Base-by-base conservation (phyloP, 2,113 vertebrate species). In the Istiophorus platypterus region DNA sequence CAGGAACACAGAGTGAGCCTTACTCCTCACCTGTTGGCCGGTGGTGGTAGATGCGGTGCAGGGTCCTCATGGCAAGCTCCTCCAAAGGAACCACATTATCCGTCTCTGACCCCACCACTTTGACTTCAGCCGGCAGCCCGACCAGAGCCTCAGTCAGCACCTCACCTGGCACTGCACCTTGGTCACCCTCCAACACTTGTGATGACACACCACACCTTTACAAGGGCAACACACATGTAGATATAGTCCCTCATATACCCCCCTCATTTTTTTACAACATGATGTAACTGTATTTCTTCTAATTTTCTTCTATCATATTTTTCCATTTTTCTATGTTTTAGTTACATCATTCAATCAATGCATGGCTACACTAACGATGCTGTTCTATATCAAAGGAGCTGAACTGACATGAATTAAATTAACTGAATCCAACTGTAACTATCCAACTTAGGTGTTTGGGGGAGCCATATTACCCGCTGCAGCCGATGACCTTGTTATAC, bases 401-500 rank as follows among this genome's bases (percentile, higher is more conserved):
- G 15, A 56, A 26, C 5, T 58, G 26, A 24, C 54, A 11, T 22
- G 9, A 27, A 26, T 49, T 29, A 8, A 39, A 39, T 39, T 39
- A 39, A 39, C 37, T 39, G 5, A 39, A 10, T 39, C 37, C 37
- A 39, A 10, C 5, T 8, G 7, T 1, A 47, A n/a, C 24, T 4
- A 4, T 27, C 1, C 42, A 1, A 64, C 12, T 65, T 10, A 34
- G 27, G 12, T 9, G n/a, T 20, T 4, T 57, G 58, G 14, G 14
- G 18, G 20, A 62, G 14, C 27, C 47, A 37, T 5, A 18, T 92
- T 92, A 95, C 97, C 98, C 97, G 85, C 94, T 99, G 92, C 97
- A 99, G 83, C 98, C 97, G 70, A 99, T 97, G 87, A 99, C 98
- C 94, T 99, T 99, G 88, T 98, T 99, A 78, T 99, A 99, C 54